These are phyloP conservation scores for Cylas formicarius DNA, from an alignment of 1,140 invertebrate genomes.

Conservation along the genomic window DNA sequence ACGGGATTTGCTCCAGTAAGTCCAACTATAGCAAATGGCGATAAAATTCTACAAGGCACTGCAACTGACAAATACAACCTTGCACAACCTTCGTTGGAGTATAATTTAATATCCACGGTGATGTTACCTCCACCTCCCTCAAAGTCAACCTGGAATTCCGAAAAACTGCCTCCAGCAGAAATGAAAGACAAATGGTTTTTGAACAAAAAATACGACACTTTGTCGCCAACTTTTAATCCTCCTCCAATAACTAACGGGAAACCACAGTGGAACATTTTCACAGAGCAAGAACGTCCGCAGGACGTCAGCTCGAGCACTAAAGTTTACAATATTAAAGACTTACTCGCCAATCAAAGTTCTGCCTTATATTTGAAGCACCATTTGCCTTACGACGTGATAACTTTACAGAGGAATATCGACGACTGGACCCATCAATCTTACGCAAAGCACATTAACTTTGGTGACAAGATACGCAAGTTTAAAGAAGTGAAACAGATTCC, in stretches of 20 bases:
- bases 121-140: conserved; percentile 39
- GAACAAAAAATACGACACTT: conserved; percentile 21
- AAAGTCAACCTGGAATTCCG: conserved; percentile 22
- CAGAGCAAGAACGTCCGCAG: conserved; percentile 8
- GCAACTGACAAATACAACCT: too few relatives aligned
- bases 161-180: background rate
- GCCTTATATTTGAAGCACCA: conserved; percentile 20
- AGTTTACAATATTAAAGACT: conserved; percentile 33
- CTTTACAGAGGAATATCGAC: conserved; percentile 73
- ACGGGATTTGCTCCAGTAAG: too few relatives aligned
- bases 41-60: too few relatives aligned
- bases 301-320: conserved; percentile 20
- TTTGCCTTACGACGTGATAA: conserved; percentile 60
- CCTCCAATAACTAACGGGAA: conserved; percentile 23
- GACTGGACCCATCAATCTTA: conserved; percentile 76
- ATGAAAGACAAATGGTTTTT: conserved; percentile 2
- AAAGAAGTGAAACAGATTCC: conserved; percentile 63
- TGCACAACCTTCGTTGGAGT: too few relatives aligned
- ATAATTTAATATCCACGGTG: too few relatives aligned
- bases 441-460: conserved; percentile 34
- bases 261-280: too few relatives aligned
- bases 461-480: background rate
- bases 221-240: conserved; percentile 30
- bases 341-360: conserved; percentile 24
- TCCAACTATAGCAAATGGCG: too few relatives aligned